Base-by-base conservation (phyloP, 2,888 invertebrate species). In the Drosophila hamatofila region DNA sequence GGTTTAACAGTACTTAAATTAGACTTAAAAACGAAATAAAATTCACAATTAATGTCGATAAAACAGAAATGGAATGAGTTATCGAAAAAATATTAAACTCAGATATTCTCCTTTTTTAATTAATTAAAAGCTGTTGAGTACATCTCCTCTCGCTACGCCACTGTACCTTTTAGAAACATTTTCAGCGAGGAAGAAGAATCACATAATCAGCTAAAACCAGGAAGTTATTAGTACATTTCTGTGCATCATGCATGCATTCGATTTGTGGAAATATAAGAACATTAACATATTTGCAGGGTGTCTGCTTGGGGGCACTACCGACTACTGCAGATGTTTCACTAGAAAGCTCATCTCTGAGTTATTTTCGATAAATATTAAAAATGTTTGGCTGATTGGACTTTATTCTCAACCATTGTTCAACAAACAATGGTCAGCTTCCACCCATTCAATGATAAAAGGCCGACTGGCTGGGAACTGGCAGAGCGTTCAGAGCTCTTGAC, bases 341-440 rank as follows among this genome's bases (percentile, higher is more conserved):
- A 8, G 4, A 3, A 1, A 25, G 16, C 4, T 25, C 3, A 25
- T 46, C 25, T 11, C 25, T 27, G 25, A 48, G 25, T 0, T 16
- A 48, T 51, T 21, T 33, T 37, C 9, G 25, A 46, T 37, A 9
- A 58, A 41, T 37, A 41, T 27, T 33, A 75, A 64, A 37, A 54
- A 44, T 30, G 27, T 35, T 52, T 59, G 63, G 61, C 44, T 66
- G 71, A 68, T 70, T 75, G 69, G 56, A 54, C 30, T 48, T 30
- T 18, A 51, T 55, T 69, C 42, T 61, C 55, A 49, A 46, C 75
- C 83, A 82, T 72, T 75, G 83, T 88, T 39, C 59, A 12, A 37
- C 64, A 35, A 44, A 37, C n/a, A 46, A 11, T 12, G 37, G 18
- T 27, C 48, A 60, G 54, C 51, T 55, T 46, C 52, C 68, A 56